These are phyloP conservation scores for Bicyclus anynana DNA, from an alignment of 1,140 invertebrate species.

Conservation along the genomic window DNA sequence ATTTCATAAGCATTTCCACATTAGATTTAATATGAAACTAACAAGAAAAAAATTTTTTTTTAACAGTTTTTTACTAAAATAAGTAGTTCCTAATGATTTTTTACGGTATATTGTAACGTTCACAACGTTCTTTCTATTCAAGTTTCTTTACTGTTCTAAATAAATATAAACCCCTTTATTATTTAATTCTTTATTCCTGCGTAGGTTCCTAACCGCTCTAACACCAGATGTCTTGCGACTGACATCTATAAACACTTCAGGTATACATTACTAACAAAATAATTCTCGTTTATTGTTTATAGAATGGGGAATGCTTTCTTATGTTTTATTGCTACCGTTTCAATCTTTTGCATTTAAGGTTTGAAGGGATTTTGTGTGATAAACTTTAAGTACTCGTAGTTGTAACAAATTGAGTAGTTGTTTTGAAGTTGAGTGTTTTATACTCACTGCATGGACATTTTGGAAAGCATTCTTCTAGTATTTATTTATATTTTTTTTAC, in stretches of 20 bases:
- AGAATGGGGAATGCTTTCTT: slow-evolving; percentile 71
- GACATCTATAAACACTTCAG: slow-evolving; percentile 76
- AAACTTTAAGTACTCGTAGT: slow-evolving; percentile 9
- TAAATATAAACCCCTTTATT: too few relatives aligned
- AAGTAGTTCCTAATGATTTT: too few relatives aligned
- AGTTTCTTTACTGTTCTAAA: too few relatives aligned
- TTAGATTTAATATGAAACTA: too few relatives aligned
- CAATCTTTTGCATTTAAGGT: slow-evolving; percentile 16
- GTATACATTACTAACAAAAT: slow-evolving; percentile 60
- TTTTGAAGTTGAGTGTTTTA: slow-evolving; percentile 19
- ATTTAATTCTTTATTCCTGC: slow-evolving; percentile 40
- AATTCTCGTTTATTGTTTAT: slow-evolving; percentile 33
- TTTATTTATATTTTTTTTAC: slow-evolving; percentile 35
- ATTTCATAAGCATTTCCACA: too few relatives aligned
- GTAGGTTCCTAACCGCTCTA: slow-evolving; percentile 77
- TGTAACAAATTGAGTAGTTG: slow-evolving; percentile 30
- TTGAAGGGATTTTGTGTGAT: slow-evolving; percentile 4
- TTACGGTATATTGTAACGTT: too few relatives aligned
- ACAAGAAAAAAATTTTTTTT: too few relatives aligned
- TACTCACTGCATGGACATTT: slow-evolving; percentile 49
- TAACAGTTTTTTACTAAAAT: too few relatives aligned
- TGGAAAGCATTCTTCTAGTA: slow-evolving; percentile 70
- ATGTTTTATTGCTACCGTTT: slow-evolving; percentile 39
- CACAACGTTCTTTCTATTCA: too few relatives aligned
- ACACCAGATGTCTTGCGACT: slow-evolving; percentile 76